Evolutionary conservation across 2,113 vertebrate species (phyloP).

Genomic region (Calypte anna): DNA sequence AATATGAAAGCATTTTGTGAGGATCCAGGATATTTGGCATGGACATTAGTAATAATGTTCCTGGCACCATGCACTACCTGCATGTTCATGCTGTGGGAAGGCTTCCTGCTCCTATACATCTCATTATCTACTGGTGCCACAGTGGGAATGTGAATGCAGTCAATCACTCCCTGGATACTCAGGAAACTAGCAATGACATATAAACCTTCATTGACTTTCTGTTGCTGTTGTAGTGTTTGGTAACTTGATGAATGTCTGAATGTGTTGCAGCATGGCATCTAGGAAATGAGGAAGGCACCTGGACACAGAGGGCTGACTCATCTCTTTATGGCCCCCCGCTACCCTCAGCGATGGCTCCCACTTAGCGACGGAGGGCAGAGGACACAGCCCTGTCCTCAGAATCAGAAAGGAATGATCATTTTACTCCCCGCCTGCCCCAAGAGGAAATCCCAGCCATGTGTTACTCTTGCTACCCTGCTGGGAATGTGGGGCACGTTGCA

Average conservation of each 20-base stretch:
- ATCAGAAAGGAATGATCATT: not conserved
- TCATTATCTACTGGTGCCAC: constrained; percentile 70
- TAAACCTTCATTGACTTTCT: constrained; percentile 65
- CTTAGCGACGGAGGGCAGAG: not conserved
- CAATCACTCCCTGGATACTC: constrained; percentile 63
- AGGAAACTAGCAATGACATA: constrained; percentile 45
- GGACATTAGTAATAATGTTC: constrained; percentile 31
- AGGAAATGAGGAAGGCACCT: constrained; percentile 35
- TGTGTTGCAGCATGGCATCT: constrained; percentile 17
- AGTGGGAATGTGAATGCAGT: constrained; percentile 41
- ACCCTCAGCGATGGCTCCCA: not conserved
- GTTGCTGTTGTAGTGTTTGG: constrained; percentile 53
- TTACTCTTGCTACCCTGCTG: not conserved
- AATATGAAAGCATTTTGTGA: constrained; percentile 19
- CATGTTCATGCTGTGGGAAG: constrained; percentile 30
- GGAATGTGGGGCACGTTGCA: rapidly evolving
- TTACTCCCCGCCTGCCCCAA: not conserved
- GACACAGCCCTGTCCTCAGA: not conserved
- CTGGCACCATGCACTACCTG: constrained; percentile 31
- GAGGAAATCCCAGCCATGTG: not conserved
- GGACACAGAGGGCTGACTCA: constrained; percentile 52
- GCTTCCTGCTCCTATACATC: constrained; percentile 57
- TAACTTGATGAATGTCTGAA: constrained; percentile 47
- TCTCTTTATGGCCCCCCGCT: constrained; percentile 15
- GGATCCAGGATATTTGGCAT: constrained; percentile 48